Conservation (phyloP, 2,888 invertebrate genomes). For the Acleris holmiana region DNA sequence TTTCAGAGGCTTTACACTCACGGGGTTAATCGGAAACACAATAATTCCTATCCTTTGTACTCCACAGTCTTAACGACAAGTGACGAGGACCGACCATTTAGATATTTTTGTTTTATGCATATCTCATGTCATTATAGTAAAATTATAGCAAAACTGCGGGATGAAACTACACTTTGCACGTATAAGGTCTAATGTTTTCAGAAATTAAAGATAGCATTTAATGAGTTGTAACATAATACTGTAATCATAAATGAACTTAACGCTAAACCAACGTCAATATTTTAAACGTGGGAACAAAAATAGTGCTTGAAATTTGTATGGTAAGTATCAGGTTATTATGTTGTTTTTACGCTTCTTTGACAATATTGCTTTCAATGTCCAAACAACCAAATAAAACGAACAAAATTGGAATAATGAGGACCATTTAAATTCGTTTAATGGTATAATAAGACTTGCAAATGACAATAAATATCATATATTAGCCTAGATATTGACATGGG, state of each 20-base stretch:
- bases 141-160: too few species aligned
- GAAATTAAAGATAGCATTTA: too few species aligned
- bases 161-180: too few species aligned
- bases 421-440: slow-evolving; percentile 22
- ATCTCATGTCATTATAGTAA: too few species aligned
- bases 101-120: neutral
- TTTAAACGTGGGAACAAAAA: slow-evolving; percentile 9
- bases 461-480: slow-evolving; percentile 6
- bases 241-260: too few species aligned
- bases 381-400: slow-evolving; percentile 2
- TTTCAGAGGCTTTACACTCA: slow-evolving; percentile 1
- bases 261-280: too few species aligned
- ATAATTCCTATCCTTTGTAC: neutral
- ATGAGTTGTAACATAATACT: too few species aligned
- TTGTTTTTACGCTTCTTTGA: neutral
- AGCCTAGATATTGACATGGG: slow-evolving; percentile 11
- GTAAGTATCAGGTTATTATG: slow-evolving; percentile 2
- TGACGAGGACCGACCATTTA: neutral
- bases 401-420: slow-evolving; percentile 5
- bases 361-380: slow-evolving; percentile 16
- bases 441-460: slow-evolving; percentile 18
- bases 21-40: neutral
- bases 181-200: too few species aligned
- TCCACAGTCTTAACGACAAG: neutral
- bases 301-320: neutral